These are phyloP conservation scores for Microtus ochrogaster DNA, from an alignment of 2,113 vertebrate species.

Conservation along the genomic window DNA sequence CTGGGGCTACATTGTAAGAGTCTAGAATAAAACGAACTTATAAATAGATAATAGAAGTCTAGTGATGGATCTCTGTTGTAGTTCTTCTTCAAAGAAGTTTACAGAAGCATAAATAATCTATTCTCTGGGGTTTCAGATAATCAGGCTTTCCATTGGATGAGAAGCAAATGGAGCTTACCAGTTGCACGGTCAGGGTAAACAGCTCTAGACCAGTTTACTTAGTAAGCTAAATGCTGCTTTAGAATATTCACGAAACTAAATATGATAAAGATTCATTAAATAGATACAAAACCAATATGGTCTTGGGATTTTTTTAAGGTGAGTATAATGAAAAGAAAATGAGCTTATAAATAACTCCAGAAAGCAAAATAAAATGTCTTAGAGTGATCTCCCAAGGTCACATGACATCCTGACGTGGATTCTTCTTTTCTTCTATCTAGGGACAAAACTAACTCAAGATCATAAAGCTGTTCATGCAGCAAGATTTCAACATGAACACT, in stretches of 20 bases:
- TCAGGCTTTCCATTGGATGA: not conserved
- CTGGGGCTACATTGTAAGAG: not conserved
- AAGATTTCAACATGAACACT: not conserved
- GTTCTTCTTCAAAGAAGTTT: not conserved
- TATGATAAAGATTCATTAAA: not conserved
- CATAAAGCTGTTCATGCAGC: not conserved
- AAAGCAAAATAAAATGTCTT: not conserved
- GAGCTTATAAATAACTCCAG: not conserved
- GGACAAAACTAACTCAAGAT: slow-evolving; percentile 14
- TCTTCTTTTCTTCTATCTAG: not conserved
- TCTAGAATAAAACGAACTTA: not conserved
- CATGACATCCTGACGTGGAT: not conserved
- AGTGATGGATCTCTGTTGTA: not conserved
- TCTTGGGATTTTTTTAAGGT: slow-evolving; percentile 16
- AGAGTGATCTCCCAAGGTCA: not conserved
- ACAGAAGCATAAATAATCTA: slow-evolving; percentile 2
- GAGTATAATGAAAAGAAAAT: not conserved
- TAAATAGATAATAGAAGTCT: not conserved
- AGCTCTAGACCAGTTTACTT: not conserved
- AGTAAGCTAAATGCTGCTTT: not conserved
- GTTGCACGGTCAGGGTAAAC: not conserved
- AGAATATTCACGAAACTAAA: not conserved
- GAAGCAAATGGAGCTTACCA: not conserved
- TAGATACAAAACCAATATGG: not conserved
- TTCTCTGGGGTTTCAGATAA: not conserved